Percentiles rank a stretch among this genome's conserved stretches.
Conservation (phyloP, 1,140 invertebrate genomes). For the Pissodes strobi region DNA sequence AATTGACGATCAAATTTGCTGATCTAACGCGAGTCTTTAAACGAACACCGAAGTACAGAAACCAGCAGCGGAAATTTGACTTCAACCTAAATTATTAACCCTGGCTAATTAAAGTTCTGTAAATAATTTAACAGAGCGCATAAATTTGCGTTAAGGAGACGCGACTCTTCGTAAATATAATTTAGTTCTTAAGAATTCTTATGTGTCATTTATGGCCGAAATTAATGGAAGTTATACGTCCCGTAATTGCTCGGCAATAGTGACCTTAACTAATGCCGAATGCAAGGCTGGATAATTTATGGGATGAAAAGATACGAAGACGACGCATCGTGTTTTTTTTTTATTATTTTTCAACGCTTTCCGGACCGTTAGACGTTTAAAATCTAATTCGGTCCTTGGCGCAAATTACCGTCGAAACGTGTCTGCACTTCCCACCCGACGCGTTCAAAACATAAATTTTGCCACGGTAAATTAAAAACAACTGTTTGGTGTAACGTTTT, state of each 20-base stretch:
- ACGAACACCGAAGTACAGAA: too few relatives aligned
- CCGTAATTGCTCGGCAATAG: conserved; percentile 39
- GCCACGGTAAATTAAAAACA: conserved; percentile 56
- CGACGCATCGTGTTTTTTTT: too few relatives aligned
- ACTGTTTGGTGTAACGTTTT: conserved; percentile 51
- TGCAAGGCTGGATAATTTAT: conserved; percentile 24
- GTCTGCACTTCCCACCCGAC: conserved; percentile 50
- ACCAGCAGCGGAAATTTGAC: too few relatives aligned
- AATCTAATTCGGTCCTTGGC: conserved; percentile 53
- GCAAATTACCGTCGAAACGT: conserved; percentile 53
- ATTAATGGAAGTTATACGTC: conserved; percentile 42
- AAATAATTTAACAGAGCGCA: too few relatives aligned
- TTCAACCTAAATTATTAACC: too few relatives aligned
- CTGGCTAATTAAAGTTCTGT: too few relatives aligned
- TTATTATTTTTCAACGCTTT: conserved; percentile 35
- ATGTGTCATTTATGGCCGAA: conserved; percentile 44
- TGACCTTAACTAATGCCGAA: conserved; percentile 20
- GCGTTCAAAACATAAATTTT: conserved; percentile 50
- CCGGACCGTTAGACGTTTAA: conserved; percentile 55
- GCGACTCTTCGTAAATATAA: not conserved
- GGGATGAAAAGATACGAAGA: not conserved
- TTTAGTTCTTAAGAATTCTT: conserved; percentile 24
- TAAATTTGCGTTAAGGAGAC: not conserved
- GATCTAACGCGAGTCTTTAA: too few relatives aligned
- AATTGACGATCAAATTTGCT: too few relatives aligned